Conservation (phyloP, 2,113 vertebrate genomes). For the Tetrao urogallus region DNA sequence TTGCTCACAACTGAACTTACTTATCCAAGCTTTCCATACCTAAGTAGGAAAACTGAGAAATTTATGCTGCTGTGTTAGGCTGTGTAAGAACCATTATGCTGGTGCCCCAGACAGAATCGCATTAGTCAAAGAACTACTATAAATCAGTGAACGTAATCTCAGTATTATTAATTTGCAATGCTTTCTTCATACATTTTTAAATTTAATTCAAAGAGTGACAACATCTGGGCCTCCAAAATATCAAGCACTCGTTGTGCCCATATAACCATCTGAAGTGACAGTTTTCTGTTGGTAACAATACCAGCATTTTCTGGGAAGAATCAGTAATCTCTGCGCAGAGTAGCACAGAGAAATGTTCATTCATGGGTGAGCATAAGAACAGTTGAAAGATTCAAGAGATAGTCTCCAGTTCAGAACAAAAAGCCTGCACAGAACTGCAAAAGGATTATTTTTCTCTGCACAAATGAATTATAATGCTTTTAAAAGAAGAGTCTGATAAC, state of each 20-base stretch:
- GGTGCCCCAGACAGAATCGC: not conserved
- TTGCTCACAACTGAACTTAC: not conserved
- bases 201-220: slow-evolving; percentile 22
- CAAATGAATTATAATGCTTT: not conserved
- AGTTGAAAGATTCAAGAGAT: slow-evolving; percentile 41
- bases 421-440: not conserved
- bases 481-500: not conserved
- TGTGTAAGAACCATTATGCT: not conserved
- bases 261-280: slow-evolving; percentile 14
- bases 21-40: not conserved
- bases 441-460: not conserved
- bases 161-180: not conserved
- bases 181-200: not conserved
- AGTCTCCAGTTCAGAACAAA: slow-evolving; percentile 12
- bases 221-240: not conserved
- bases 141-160: not conserved
- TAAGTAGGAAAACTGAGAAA: not conserved
- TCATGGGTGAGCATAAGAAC: slow-evolving; percentile 31
- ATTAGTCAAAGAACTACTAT: not conserved
- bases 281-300: slow-evolving; percentile 49
- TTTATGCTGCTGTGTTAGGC: not conserved
- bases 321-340: slow-evolving; percentile 3
- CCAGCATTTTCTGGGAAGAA: slow-evolving; percentile 37
- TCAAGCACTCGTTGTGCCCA: not conserved
- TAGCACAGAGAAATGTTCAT: slow-evolving; percentile 42